Evolutionary conservation across 2,797 vertebrate genomes (phyloP).

Genomic region (Limosa lapponica): DNA sequence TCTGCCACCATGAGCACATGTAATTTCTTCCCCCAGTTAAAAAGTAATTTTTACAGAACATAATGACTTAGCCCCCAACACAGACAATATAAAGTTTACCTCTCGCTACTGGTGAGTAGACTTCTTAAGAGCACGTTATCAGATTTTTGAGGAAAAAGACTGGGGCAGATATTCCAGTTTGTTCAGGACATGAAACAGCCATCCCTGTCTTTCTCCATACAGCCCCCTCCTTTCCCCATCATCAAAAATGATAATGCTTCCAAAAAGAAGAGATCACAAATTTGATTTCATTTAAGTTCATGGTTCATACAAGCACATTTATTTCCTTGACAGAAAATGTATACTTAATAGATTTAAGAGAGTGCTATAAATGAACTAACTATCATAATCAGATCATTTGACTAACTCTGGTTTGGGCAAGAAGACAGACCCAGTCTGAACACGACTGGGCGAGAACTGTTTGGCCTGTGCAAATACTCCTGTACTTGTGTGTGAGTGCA

Average conservation of each 20-base stretch:
- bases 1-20: neutral
- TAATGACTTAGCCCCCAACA: neutral
- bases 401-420: neutral
- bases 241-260: neutral
- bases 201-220: neutral
- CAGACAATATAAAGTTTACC: neutral
- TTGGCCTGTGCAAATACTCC: neutral
- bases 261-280: neutral
- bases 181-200: neutral
- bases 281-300: neutral
- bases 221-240: neutral
- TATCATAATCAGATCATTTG: neutral
- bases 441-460: accelerated
- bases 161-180: neutral
- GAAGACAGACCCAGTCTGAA: neutral
- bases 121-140: neutral
- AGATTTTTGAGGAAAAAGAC: neutral
- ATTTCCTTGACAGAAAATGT: neutral
- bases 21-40: neutral
- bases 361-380: neutral
- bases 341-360: neutral
- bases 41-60: neutral
- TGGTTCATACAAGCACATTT: neutral
- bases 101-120: neutral
- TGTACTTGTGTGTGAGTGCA: neutral